Evolutionary conservation across 2,797 vertebrate species (phyloP).

Genomic region (Channa striata): DNA sequence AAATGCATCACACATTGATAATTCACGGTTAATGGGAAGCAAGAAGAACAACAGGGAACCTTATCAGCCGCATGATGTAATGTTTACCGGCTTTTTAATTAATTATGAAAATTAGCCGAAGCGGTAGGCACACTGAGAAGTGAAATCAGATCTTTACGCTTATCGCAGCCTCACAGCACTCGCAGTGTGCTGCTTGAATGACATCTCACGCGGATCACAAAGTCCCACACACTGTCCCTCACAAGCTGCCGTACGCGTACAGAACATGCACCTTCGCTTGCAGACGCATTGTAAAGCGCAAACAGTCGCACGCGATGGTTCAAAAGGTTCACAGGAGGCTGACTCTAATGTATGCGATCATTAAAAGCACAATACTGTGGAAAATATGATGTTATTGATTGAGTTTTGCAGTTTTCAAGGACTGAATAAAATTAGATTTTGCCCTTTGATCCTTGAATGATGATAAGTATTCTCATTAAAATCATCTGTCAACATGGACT

Average conservation of each 20-base stretch:
- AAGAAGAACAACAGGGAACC: conserved; percentile 70
- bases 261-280: conserved; percentile 8
- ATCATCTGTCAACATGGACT: conserved; percentile 57
- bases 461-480: conserved; percentile 62
- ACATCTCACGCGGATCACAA: conserved; percentile 53
- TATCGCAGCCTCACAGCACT: conserved; percentile 78
- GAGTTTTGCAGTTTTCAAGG: conserved; percentile 29
- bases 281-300: conserved; percentile 19
- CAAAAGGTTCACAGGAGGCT: conserved; percentile 25
- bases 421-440: conserved; percentile 52
- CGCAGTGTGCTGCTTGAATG: conserved; percentile 63
- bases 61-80: conserved; percentile 79
- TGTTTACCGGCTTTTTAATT: conserved; percentile 84
- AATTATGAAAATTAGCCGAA: conserved; percentile 83
- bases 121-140: conserved; percentile 72
- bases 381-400: conserved; percentile 28
- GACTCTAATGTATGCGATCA: conserved; percentile 49
- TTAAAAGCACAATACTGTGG: conserved; percentile 22
- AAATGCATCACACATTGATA: conserved; percentile 64
- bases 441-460: conserved; percentile 56
- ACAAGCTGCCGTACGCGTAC: conserved; percentile 24
- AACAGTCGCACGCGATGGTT: background rate
- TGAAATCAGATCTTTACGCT: conserved; percentile 82
- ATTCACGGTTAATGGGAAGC: conserved; percentile 69
- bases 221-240: conserved; percentile 31